Evolutionary conservation across 2,888 invertebrate genomes (phyloP).

Genomic region (Hirtodrosophila duncani): DNA sequence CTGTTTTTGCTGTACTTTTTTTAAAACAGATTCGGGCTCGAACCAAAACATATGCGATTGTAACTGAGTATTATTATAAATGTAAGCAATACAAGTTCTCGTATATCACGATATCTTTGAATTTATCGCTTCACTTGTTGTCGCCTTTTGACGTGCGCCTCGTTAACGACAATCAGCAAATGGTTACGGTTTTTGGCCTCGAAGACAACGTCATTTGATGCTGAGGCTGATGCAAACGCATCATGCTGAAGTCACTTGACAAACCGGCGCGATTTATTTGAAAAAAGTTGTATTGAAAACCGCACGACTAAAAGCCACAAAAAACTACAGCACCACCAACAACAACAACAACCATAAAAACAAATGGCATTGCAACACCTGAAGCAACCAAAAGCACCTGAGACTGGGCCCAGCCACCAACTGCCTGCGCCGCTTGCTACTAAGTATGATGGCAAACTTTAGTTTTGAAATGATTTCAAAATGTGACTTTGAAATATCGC

Average conservation of each 20-base stretch:
- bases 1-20: no score
- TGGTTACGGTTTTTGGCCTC: slow-evolving; percentile 49
- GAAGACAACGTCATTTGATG: slow-evolving; percentile 42
- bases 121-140: slow-evolving; percentile 27
- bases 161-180: slow-evolving; percentile 35
- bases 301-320: slow-evolving; percentile 40
- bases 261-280: slow-evolving; percentile 40
- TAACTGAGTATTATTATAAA: no score
- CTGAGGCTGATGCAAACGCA: slow-evolving; percentile 34
- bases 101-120: slow-evolving; percentile 3
- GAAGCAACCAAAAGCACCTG: slow-evolving; percentile 39
- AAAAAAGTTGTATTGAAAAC: slow-evolving; percentile 32
- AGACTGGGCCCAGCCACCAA: slow-evolving; percentile 1
- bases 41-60: no score
- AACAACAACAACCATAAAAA: slow-evolving; percentile 27
- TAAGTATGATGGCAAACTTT: slow-evolving; percentile 45
- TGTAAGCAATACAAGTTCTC: neutral
- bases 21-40: no score
- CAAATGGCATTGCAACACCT: slow-evolving; percentile 58
- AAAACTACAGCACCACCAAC: slow-evolving; percentile 14
- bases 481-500: slow-evolving; percentile 56
- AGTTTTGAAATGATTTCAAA: slow-evolving; percentile 45
- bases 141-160: slow-evolving; percentile 16
- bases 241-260: slow-evolving; percentile 43
- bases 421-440: slow-evolving; percentile 24